Base-by-base conservation (phyloP, 2,888 invertebrate genomes). In the Ashinkailepas kermadecensis region DNA sequence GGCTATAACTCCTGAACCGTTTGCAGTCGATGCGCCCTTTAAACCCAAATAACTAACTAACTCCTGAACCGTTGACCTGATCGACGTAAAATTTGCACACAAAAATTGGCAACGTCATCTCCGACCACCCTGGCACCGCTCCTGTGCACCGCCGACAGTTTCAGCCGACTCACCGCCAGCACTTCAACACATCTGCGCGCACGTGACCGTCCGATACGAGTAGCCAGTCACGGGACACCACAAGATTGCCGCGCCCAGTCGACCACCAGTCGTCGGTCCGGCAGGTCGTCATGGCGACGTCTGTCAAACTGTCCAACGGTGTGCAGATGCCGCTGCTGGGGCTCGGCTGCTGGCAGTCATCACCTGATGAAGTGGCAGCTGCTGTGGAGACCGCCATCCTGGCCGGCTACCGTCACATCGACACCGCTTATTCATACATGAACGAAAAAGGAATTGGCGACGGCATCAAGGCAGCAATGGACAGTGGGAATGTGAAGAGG, bases 291-390 rank as follows among this genome's bases (percentile, higher is more conserved):
- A 70, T 54, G 39, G 18, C 15, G 1, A 2, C 54, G 39, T 70
- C 39, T 57, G 59, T 83, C 25, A 18, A 54, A 62, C 78, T 83
- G 58, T 81, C 74, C 62, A 65, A 59, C 18, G 82, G 83, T 15
- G 23, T 67, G 79, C 54, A 59, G 54, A 83, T 83, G 83, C 83
- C 83, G 25, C 81, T 82, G 56, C 62, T 83, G 54, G 83, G 83
- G 15, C 81, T 83, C 10, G 83, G 83, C 21, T 81, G 80, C 25
- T 82, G 83, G 82, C 80, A 80, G 67, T 62, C 81, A 4, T 67
- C 80, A 15, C 13, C 18, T 8, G 80, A 74, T 2, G 62, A 82
- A 57, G 80, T 82, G 23, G 58, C 25, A 10, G 25, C 18, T 56
- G 81, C 81, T 6, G 81, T 82, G n/a, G 79, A 80, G 39, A 59